phyloP scores from a whole-genome alignment of 2,797 vertebrate species.

The Microtus californicus region DNA sequence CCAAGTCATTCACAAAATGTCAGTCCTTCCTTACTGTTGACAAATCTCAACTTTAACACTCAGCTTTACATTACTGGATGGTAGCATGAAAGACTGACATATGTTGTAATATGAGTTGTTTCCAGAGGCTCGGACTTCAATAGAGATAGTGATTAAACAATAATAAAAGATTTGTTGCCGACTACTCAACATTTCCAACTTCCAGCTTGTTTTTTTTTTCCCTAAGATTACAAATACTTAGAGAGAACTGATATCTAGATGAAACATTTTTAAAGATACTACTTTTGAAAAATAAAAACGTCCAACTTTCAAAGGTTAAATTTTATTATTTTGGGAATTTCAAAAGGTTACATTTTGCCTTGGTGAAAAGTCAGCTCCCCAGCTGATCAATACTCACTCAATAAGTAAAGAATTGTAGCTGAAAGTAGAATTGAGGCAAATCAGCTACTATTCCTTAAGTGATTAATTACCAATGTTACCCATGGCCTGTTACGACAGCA shows the following conservation, averaged over 20 bases:
- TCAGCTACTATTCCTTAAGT: background rate
- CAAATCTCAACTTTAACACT: background rate
- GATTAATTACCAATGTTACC: conserved; percentile 29
- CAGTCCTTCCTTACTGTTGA: background rate
- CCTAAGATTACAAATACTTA: background rate
- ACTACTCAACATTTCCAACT: background rate
- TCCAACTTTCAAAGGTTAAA: conserved; percentile 33
- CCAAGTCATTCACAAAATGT: background rate
- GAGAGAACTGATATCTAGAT: background rate
- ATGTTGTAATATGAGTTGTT: background rate
- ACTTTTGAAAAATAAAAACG: background rate
- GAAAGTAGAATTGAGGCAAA: background rate
- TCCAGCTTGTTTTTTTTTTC: background rate
- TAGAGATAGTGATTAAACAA: background rate
- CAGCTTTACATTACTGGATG: background rate
- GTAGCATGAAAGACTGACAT: background rate
- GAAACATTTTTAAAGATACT: background rate
- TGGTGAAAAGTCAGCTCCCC: background rate
- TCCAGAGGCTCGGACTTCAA: background rate
- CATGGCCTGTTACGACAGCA: background rate
- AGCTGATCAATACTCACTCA: background rate
- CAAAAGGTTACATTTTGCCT: background rate
- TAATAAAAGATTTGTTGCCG: background rate
- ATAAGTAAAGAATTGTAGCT: background rate
- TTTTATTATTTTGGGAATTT: background rate